Evolutionary conservation across 2,113 vertebrate genomes (phyloP), one percentile per base, ranked within the genome.

Genomic region (Burhinus oedicnemus): DNA sequence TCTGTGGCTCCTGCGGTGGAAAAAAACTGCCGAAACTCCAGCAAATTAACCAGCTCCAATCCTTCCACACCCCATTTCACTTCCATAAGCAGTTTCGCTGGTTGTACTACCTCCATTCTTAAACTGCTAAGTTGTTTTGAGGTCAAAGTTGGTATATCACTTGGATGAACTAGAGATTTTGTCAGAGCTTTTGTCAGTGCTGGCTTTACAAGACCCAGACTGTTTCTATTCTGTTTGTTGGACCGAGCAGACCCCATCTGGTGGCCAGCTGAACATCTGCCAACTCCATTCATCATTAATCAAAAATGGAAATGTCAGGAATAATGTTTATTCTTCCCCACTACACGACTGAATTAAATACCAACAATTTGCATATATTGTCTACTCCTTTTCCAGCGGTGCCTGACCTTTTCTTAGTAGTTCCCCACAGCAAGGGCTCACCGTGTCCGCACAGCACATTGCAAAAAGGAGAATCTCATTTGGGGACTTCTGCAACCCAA

Each of bases 301-400:
- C 91, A 96, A 95, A 96, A 93, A 93, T 93, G 91, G 82, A 96
- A 96, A 90, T 92, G 93, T 93, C 82, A 89, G 87, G 81, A 95
- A 93, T 93, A 92, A 89, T 51, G 79, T 96, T 95, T 95, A 95
- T 83, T 88, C 89, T 96, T 62, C 55, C 58, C 60, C 52, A 64
- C 75, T 74, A 83, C 75, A 78, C 6, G 16, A 85, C 45, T 86
- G 85, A 95, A 95, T 96, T 87, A 92, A 96, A 95, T 82, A 96
- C 78, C 77, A 85, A 72, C 74, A 89, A 93, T 95, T 94, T 91
- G 81, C 87, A 92, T 95, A 90, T 69, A 90, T 76, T 76, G 72
- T 68, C 86, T 87, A 44, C 58, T 80, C 80, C 47, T 84, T 82
- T 95, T 80, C 60, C 81, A 94, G 87, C 70, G 79, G 49, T 49